Conservation (phyloP, 2,113 vertebrate species). For the Castor canadensis region DNA sequence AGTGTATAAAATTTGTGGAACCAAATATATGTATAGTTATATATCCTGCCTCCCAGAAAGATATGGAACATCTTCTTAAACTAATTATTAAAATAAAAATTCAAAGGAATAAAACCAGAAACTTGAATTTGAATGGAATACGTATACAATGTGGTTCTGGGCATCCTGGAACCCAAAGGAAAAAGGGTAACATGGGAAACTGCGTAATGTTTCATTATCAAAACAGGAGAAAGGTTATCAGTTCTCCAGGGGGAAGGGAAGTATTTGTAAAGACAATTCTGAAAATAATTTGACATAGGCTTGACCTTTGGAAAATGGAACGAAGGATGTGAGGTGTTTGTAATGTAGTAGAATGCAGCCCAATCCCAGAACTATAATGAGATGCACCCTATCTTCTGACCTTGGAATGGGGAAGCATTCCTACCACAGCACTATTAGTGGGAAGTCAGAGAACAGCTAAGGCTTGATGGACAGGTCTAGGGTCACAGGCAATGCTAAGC, state of each 20-base stretch:
- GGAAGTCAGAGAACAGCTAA: background rate
- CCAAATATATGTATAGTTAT: background rate
- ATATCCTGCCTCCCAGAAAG: background rate
- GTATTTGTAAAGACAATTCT: background rate
- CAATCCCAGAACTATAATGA: background rate
- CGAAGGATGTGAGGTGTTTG: background rate
- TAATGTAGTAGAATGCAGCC: background rate
- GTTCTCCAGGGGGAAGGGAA: background rate
- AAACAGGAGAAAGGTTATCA: background rate
- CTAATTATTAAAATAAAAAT: slow-evolving; percentile 17
- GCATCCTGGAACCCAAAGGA: background rate
- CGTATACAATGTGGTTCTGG: background rate
- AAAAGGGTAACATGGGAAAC: slow-evolving; percentile 5
- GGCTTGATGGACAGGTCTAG: background rate
- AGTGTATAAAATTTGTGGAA: background rate
- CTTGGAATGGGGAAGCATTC: background rate
- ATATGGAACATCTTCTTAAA: background rate
- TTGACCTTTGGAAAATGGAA: slow-evolving; percentile 7
- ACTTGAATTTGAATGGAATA: background rate
- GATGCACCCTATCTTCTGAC: background rate
- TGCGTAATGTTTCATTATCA: background rate
- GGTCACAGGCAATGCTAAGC: background rate
- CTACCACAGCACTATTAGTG: background rate
- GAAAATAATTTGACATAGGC: background rate
- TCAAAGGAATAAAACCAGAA: background rate